Conservation (phyloP, 2,797 vertebrate species). For the Brachyrhaphis roseni region DNA sequence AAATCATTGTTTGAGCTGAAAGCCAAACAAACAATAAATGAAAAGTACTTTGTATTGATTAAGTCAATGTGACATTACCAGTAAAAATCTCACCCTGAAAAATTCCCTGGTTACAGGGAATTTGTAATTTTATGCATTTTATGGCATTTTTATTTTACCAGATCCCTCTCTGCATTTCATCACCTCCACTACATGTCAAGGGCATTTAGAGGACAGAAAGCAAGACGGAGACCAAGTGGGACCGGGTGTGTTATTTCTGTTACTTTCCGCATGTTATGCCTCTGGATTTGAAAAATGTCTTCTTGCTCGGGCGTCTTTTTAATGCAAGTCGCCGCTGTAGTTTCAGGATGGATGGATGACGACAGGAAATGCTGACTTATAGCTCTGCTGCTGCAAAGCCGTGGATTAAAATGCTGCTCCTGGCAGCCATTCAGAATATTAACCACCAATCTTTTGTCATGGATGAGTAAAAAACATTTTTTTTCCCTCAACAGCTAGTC, state of each 20-base stretch:
- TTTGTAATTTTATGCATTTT: too few relatives aligned
- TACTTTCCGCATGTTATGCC: slow-evolving; percentile 6
- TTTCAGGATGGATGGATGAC: slow-evolving; percentile 27
- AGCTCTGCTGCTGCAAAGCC: slow-evolving; percentile 20
- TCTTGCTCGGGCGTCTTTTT: slow-evolving; percentile 15
- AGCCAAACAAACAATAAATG: not conserved
- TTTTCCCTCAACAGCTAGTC: not conserved
- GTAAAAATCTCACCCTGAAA: not conserved
- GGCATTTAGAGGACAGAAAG: slow-evolving; percentile 59
- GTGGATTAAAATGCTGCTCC: not conserved
- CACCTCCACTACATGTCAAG: slow-evolving; percentile 57
- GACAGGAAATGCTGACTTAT: slow-evolving; percentile 23
- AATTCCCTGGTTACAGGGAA: too few relatives aligned
- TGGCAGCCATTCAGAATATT: not conserved
- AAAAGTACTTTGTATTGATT: not conserved
- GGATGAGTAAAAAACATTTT: not conserved
- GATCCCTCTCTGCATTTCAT: slow-evolving; percentile 57
- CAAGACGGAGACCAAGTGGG: slow-evolving; percentile 31
- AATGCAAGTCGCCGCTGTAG: slow-evolving; percentile 5
- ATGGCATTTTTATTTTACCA: not conserved
- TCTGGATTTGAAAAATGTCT: slow-evolving; percentile 30
- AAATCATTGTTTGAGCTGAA: not conserved
- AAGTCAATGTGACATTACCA: not conserved
- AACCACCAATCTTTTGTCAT: slow-evolving; percentile 1
- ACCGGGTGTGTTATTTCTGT: slow-evolving; percentile 14